Evolutionary conservation across 2,113 vertebrate species (phyloP), one percentile per base, ranked within the genome.

Genomic region (Cephalopterus ornatus): DNA sequence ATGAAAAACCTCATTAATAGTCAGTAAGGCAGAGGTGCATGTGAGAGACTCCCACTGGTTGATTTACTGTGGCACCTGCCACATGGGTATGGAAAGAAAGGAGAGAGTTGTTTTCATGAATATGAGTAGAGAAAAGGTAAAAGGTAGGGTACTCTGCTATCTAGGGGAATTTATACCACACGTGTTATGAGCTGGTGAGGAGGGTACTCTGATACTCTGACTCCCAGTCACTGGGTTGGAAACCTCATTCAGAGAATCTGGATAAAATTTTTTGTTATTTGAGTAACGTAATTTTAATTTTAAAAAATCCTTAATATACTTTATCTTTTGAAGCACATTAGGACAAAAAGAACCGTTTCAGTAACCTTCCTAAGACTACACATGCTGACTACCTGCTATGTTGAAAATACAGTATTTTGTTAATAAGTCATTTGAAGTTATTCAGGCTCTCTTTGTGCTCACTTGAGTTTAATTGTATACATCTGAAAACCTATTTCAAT

Each of bases 31-130:
- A 90, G 78, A 92, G 79, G 50, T 71, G 16, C 33, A 20, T 59
- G 6, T 12, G 59, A 91, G 35, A 85, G 63, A 84, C 41, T 92
- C 86, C 94, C 79, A 92, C 90, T 67, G 93, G 52, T 11, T 95
- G 80, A 96, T 96, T 95, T 91, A 93, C 70, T 74, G 58, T 95
- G 92, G 72, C 87, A 92, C 82, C 87, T 96, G 89, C 32, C n/a
- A 68, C 1, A 28, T 41, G 17, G 59, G 6, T 47, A 71, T 76
- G 56, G 82, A 95, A 92, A 92, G 74, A 85, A 76, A 89, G 75
- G 26, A 90, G 15, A 74, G 24, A 82, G 28, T 81, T 76, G 61
- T 84, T 89, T 94, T 94, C 66, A 76, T 58, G 52, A 14, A 32
- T 27, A 28, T 8, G 14, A 56, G 61, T 26, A 62, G 20, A 53